Evolutionary conservation across 1,140 invertebrate genomes (phyloP).

Genomic region (Ips typographus): DNA sequence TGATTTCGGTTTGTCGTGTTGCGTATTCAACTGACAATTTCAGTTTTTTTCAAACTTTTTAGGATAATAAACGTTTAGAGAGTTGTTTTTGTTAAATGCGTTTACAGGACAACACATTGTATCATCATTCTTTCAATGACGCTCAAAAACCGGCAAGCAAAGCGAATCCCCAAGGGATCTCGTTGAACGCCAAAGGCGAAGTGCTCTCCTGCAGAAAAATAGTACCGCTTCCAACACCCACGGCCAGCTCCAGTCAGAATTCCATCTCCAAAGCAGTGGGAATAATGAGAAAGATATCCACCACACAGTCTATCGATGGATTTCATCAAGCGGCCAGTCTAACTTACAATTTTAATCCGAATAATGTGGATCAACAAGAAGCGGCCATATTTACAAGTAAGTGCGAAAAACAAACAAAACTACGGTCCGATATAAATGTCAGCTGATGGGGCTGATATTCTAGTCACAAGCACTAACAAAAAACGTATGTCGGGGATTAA

Average conservation of each 20-base stretch:
- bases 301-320: slow-evolving; percentile 54
- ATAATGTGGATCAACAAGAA: slow-evolving; percentile 22
- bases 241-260: slow-evolving; percentile 35
- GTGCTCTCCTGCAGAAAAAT: slow-evolving; percentile 69
- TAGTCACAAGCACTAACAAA: too few relatives aligned
- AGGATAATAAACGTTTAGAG: too few relatives aligned
- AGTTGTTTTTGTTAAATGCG: slow-evolving; percentile 1
- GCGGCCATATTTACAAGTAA: slow-evolving; percentile 18
- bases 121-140: slow-evolving; percentile 85
- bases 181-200: slow-evolving; percentile 76
- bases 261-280: slow-evolving; percentile 48
- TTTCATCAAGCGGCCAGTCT: slow-evolving; percentile 64
- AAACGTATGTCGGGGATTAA: too few relatives aligned
- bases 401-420: neutral
- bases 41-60: too few relatives aligned
- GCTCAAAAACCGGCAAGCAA: slow-evolving; percentile 81
- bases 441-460: too few relatives aligned
- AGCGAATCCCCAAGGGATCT: slow-evolving; percentile 86
- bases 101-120: slow-evolving; percentile 72
- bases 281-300: slow-evolving; percentile 50
- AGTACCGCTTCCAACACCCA: neutral
- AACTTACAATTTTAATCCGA: slow-evolving; percentile 50
- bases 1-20: too few relatives aligned
- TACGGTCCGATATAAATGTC: too few relatives aligned
- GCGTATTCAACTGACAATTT: too few relatives aligned